Base-by-base conservation (phyloP, 1,140 invertebrate genomes). In the Trichogramma pretiosum region DNA sequence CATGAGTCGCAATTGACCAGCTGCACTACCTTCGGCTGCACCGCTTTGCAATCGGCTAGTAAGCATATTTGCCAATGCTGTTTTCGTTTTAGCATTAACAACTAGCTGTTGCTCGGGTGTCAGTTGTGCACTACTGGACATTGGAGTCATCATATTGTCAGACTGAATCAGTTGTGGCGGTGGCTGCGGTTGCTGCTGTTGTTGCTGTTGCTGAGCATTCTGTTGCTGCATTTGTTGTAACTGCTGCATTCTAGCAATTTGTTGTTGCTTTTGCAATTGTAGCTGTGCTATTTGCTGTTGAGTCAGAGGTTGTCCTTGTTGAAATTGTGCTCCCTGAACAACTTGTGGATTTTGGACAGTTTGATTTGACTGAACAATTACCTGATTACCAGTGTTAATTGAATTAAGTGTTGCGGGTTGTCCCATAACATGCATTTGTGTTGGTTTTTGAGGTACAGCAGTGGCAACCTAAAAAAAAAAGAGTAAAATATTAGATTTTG, bases 71-170 rank as follows among this genome's bases (percentile, higher is more conserved):
- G 93, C 92, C 17, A 98, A 70, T 0, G 93, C 93, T 1, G 92
- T 95, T 75, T 96, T 97, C 5, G 93, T 94, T 67, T 93, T 93
- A 0, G 89, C 80, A 62, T 90, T 92, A 24, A 93, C 85, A n/a
- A 84, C 72, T 19, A 81, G 58, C 28, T 77, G 73, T 44, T 70
- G 72, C 57, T 71, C 73, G 45, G 61, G 58, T n/a, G 61, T 59
- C 45, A 72, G 65, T 19, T 68, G 66, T 17, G 62, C 52, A 30
- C 61, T 77, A 48, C 55, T 70, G 42, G 57, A 66, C 51, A 57
- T 59, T 18, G 52, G 53, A 26, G 53, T 63, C 49, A 60, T 60
- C 26, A 46, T 62, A 49, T 64, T 42, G 17, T 69, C 66, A 44
- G 63, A 64, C 11, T 64, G 65, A 0, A 58, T 48, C 2, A 54